Evolutionary conservation across 2,888 invertebrate genomes (phyloP).

Genomic region (Omphaloscelis lunosa): DNA sequence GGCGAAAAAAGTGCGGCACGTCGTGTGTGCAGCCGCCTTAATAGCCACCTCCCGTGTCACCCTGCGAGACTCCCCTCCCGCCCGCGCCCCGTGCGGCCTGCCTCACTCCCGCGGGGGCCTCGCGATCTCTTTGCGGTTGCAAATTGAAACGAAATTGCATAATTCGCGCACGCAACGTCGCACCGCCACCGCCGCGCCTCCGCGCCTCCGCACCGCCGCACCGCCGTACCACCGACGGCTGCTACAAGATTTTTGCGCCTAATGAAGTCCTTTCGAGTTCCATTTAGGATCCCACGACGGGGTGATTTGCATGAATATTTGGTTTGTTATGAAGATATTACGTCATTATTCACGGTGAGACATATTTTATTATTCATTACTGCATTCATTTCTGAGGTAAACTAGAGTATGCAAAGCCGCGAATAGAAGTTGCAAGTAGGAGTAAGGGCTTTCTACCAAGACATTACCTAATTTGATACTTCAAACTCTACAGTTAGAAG

Average conservation of each 20-base stretch:
- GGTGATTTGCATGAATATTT: slow-evolving; percentile 46
- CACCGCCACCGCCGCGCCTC: slow-evolving; percentile 41
- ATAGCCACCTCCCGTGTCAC: slow-evolving; percentile 71
- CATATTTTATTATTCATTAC: not conserved
- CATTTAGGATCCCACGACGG: slow-evolving; percentile 38
- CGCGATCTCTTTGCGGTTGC: slow-evolving; percentile 78
- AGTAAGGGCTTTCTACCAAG: not conserved
- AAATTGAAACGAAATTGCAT: slow-evolving; percentile 89
- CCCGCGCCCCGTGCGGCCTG: too few species aligned
- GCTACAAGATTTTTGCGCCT: slow-evolving; percentile 78
- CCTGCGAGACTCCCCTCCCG: slow-evolving; percentile 41
- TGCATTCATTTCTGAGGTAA: not conserved
- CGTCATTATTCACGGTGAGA: slow-evolving; percentile 28
- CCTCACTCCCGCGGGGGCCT: slow-evolving; percentile 29
- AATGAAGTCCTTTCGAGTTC: slow-evolving; percentile 78
- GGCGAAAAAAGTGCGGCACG: slow-evolving; percentile 83
- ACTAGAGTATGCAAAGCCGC: not conserved
- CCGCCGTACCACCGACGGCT: slow-evolving; percentile 66
- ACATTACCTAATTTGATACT: not conserved
- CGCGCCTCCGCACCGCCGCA: slow-evolving; percentile 52
- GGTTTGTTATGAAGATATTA: slow-evolving; percentile 40
- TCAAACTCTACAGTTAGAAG: not conserved
- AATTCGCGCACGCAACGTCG: slow-evolving; percentile 78
- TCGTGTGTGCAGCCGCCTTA: slow-evolving; percentile 84
- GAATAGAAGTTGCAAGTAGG: not conserved